Conservation (phyloP, 2,797 vertebrate genomes). For the Cyprinella venusta region DNA sequence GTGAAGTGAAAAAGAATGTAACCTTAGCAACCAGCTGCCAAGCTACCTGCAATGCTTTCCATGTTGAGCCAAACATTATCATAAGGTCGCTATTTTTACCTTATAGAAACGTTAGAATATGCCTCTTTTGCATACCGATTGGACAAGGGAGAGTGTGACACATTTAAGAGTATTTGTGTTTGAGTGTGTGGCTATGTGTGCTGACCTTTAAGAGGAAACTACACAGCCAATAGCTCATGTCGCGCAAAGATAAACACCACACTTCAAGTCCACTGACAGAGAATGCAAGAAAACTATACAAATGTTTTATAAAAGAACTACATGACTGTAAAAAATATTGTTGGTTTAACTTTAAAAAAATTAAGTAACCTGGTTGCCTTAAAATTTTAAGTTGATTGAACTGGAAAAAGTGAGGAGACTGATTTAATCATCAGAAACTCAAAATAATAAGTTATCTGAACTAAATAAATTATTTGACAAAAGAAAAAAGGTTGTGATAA, state of each 20-base stretch:
- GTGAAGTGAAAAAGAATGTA: slow-evolving; percentile 59
- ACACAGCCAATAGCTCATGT: slow-evolving; percentile 3
- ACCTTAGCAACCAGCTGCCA: slow-evolving; percentile 62
- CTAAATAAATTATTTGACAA: too few species aligned
- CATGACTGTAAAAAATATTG: too few species aligned
- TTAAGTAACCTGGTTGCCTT: too few species aligned
- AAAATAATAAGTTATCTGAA: too few species aligned
- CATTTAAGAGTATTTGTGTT: background rate
- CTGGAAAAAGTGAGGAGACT: too few species aligned
- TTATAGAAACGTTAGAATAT: slow-evolving; percentile 24
- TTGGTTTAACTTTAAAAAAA: too few species aligned
- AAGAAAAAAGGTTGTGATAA: too few species aligned
- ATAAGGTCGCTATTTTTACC: slow-evolving; percentile 40
- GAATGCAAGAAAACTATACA: slow-evolving; percentile 5
- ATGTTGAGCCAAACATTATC: slow-evolving; percentile 31
- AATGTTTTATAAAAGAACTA: background rate
- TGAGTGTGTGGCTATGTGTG: slow-evolving; percentile 9
- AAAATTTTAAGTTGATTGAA: too few species aligned
- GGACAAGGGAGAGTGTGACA: background rate
- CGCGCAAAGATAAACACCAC: slow-evolving; percentile 12
- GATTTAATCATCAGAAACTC: too few species aligned
- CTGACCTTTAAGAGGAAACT: slow-evolving; percentile 44
- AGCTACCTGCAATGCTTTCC: slow-evolving; percentile 41
- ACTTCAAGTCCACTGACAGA: background rate
- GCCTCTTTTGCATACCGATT: slow-evolving; percentile 16